Evolutionary conservation across 2,888 invertebrate genomes (phyloP).

Genomic region (Cataglyphis cursor): DNA sequence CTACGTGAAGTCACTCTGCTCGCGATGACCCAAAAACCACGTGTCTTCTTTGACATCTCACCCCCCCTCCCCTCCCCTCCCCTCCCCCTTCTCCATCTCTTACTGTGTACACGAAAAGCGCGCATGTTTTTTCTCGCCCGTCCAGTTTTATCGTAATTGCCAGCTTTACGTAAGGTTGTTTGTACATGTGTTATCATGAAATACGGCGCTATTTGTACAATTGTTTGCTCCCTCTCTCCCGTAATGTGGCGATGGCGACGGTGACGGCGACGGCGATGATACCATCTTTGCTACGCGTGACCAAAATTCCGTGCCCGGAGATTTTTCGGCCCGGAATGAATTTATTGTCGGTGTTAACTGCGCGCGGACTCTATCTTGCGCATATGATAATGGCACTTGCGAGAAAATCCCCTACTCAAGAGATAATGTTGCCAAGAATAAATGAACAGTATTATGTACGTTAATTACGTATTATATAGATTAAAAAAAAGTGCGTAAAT

Average conservation of each 20-base stretch:
- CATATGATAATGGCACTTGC: constrained; percentile 19
- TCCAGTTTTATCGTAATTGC: constrained; percentile 85
- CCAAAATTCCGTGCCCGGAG: constrained; percentile 77
- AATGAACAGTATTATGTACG: background rate
- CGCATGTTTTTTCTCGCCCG: constrained; percentile 77
- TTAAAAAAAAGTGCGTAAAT: too few species aligned
- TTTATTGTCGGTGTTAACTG: constrained; percentile 62
- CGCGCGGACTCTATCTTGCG: constrained; percentile 7
- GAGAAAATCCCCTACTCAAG: background rate
- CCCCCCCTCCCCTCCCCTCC: background rate
- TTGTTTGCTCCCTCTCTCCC: constrained; percentile 83
- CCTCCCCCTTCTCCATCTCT: background rate
- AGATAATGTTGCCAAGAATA: constrained; percentile 1
- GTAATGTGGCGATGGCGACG: constrained; percentile 65
- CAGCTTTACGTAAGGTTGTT: constrained; percentile 86
- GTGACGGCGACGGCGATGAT: constrained; percentile 31
- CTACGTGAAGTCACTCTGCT: constrained; percentile 44
- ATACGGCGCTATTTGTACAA: constrained; percentile 86
- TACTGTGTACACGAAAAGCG: constrained; percentile 70
- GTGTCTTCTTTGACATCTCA: constrained; percentile 54
- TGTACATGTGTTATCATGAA: constrained; percentile 86
- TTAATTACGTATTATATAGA: too few species aligned
- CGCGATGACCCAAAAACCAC: constrained; percentile 71
- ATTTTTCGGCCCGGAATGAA: constrained; percentile 68
- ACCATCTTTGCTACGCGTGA: constrained; percentile 77